These are phyloP conservation scores for Brachionus angularis DNA, from an alignment of 1,140 invertebrate species.

Conservation along the genomic window DNA sequence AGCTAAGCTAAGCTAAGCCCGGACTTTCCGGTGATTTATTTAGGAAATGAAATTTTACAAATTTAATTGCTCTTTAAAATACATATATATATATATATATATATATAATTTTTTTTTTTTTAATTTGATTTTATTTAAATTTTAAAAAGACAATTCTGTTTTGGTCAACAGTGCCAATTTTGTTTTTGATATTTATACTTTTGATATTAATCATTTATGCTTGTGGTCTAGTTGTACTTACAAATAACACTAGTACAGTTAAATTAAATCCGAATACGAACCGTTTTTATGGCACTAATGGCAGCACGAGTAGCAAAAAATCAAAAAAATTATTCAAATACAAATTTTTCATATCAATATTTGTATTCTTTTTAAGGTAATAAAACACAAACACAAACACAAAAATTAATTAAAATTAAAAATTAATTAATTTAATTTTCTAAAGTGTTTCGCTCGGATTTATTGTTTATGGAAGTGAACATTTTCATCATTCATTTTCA, in stretches of 20 bases:
- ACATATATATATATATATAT: too few relatives aligned
- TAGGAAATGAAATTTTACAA: too few relatives aligned
- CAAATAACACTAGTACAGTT: slow-evolving; percentile 2
- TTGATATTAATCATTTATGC: slow-evolving; percentile 32
- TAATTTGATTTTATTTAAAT: too few relatives aligned
- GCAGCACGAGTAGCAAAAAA: slow-evolving; percentile 3
- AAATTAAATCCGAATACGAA: slow-evolving; percentile 20
- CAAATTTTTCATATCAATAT: slow-evolving; percentile 36
- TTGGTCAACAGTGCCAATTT: slow-evolving; percentile 41
- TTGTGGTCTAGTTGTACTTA: slow-evolving; percentile 21
- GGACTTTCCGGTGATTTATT: too few relatives aligned
- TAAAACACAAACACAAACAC: too few relatives aligned
- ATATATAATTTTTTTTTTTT: too few relatives aligned
- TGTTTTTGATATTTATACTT: slow-evolving; percentile 24
- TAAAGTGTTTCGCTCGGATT: not conserved
- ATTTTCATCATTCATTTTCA: slow-evolving; percentile 25
- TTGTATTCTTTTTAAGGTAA: slow-evolving; percentile 37
- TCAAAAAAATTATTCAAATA: slow-evolving; percentile 16
- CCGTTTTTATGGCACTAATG: slow-evolving; percentile 9
- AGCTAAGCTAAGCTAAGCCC: too few relatives aligned
- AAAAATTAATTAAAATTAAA: too few relatives aligned
- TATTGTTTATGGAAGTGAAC: slow-evolving; percentile 34
- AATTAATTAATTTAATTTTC: too few relatives aligned
- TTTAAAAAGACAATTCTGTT: slow-evolving; percentile 42
- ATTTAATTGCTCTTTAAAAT: too few relatives aligned